Conservation (phyloP, 2,797 vertebrate species). For the Dendrocincla tyrannina region DNA sequence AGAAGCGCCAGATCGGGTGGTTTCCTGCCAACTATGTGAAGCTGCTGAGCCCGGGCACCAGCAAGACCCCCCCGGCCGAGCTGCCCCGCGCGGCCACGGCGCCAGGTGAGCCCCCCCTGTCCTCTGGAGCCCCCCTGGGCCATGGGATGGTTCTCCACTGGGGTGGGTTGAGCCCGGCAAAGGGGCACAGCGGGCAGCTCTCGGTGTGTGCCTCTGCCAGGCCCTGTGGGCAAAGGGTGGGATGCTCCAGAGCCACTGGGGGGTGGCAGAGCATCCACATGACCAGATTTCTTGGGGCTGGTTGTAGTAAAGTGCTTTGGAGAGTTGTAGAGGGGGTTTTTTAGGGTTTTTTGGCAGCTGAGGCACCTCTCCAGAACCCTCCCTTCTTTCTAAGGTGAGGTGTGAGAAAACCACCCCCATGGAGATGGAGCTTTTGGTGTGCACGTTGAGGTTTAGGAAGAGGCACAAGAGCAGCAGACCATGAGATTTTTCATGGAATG, state of each 20-base stretch:
- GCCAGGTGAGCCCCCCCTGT: conserved; percentile 76
- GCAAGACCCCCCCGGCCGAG: conserved; percentile 94
- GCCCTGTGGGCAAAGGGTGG: not conserved
- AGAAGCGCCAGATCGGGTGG: conserved; percentile 98
- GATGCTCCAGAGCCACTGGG: not conserved
- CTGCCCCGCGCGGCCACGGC: conserved; percentile 84
- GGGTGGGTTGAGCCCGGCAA: too few species aligned
- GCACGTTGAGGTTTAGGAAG: not conserved
- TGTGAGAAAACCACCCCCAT: not conserved
- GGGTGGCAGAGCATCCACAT: not conserved
- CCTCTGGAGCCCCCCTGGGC: too few species aligned
- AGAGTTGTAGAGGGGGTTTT: not conserved
- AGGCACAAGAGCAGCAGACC: not conserved
- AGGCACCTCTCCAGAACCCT: not conserved
- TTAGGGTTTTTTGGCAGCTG: not conserved
- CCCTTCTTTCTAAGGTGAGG: not conserved
- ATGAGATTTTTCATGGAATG: rapidly evolving
- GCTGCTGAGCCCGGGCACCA: conserved; percentile 94
- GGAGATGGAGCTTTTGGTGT: not conserved
- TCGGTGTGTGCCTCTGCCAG: too few species aligned
- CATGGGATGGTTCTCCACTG: too few species aligned
- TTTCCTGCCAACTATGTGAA: conserved; percentile 99
- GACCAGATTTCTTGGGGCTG: not conserved
- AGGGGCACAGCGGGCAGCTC: too few species aligned
- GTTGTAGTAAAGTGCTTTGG: not conserved